These are phyloP conservation scores for Callyntrura guangdongensis DNA, from an alignment of 2,888 invertebrate genomes.

Conservation along the genomic window DNA sequence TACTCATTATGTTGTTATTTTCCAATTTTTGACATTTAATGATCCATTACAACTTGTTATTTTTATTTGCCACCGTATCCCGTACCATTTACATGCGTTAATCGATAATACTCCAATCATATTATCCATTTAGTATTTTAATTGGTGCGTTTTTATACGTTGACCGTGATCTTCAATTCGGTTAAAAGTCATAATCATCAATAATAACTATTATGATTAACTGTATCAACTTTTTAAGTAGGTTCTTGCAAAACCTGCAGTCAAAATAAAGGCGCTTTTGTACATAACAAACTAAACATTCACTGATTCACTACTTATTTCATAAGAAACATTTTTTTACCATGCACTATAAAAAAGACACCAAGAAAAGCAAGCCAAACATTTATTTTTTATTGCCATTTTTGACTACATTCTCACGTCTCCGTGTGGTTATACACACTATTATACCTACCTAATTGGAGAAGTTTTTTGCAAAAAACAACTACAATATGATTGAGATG, in stretches of 20 bases:
- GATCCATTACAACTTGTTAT: constrained; percentile 10
- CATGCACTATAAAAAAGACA: not conserved
- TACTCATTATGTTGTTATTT: not conserved
- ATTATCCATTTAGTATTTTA: not conserved
- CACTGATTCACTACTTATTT: not conserved
- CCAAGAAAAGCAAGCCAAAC: too few species aligned
- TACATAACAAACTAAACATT: not conserved
- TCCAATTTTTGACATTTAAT: constrained; percentile 16
- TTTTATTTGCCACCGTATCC: not conserved
- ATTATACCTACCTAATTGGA: not conserved
- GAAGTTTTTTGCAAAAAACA: constrained; percentile 24
- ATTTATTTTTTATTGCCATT: not conserved
- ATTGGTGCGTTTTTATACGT: not conserved
- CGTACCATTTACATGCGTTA: not conserved
- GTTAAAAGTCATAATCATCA: too few species aligned
- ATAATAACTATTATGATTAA: too few species aligned
- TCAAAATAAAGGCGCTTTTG: not conserved
- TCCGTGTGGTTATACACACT: not conserved
- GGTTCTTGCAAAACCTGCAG: too few species aligned
- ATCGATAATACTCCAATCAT: not conserved
- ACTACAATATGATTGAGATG: constrained; percentile 6
- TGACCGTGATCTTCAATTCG: constrained; percentile 33
- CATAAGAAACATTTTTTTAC: not conserved
- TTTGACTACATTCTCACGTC: constrained; percentile 36
- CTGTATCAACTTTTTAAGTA: too few species aligned